These are phyloP conservation scores for Darwinula stevensoni DNA, from an alignment of 2,888 invertebrate species.

Conservation along the genomic window DNA sequence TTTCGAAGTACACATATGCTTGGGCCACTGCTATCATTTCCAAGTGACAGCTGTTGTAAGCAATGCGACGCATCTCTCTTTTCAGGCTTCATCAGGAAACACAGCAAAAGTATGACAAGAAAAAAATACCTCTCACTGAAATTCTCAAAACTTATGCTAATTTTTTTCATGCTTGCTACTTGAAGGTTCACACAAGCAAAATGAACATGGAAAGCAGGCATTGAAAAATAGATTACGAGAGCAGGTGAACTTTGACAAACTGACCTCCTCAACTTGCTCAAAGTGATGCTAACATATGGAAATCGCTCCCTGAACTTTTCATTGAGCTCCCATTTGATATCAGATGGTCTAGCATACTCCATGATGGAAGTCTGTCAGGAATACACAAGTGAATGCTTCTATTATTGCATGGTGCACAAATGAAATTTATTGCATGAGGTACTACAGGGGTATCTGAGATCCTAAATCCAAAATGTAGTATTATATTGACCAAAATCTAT, in stretches of 20 bases:
- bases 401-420: no score
- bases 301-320: constrained; percentile 86
- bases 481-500: no score
- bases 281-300: constrained; percentile 69
- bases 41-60: constrained; percentile 33
- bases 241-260: no score
- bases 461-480: no score
- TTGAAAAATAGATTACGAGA: constrained; percentile 4
- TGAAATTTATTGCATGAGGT: no score
- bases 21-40: constrained; percentile 81
- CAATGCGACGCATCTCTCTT: constrained; percentile 76
- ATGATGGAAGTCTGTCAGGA: constrained; percentile 81
- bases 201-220: constrained; percentile 5
- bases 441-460: no score
- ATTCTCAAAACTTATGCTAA: not conserved
- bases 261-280: constrained; percentile 83
- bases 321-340: constrained; percentile 83
- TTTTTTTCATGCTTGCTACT: no score
- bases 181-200: constrained; percentile 11
- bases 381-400: no score
- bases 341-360: constrained; percentile 80
- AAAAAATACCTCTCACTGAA: no score
- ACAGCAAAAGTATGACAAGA: constrained; percentile 5
- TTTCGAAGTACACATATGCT: constrained; percentile 95
- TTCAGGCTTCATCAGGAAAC: constrained; percentile 41